These are phyloP conservation scores for Myotis davidii DNA, from an alignment of 2,113 vertebrate genomes.

Conservation along the genomic window DNA sequence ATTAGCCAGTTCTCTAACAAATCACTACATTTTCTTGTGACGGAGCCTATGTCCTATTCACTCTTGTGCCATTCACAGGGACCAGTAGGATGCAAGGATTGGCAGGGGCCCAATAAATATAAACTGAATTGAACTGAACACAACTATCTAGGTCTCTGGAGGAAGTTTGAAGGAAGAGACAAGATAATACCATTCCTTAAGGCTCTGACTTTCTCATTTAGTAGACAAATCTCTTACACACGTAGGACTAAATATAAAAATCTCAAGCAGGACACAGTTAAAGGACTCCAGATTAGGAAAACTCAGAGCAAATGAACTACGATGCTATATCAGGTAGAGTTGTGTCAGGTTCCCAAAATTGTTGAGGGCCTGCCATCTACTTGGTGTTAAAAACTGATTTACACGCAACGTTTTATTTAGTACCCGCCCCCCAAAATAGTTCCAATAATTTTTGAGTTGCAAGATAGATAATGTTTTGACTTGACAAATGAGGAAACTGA, in stretches of 20 bases:
- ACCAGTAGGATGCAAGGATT: neutral
- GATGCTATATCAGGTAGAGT: neutral
- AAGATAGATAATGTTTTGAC: neutral
- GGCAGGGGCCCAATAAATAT: neutral
- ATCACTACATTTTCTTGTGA: neutral
- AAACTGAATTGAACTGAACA: neutral
- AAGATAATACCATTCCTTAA: neutral
- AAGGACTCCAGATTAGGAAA: neutral
- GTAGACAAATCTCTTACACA: neutral
- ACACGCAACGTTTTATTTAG: neutral
- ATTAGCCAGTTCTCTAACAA: constrained; percentile 4
- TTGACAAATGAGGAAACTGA: neutral
- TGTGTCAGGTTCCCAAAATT: neutral
- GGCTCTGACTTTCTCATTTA: neutral
- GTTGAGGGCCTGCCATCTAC: neutral
- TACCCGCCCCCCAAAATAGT: neutral
- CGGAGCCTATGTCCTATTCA: neutral
- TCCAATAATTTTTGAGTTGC: neutral
- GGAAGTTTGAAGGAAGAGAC: constrained; percentile 14
- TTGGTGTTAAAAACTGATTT: neutral
- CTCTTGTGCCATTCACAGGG: neutral
- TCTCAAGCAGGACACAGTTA: neutral
- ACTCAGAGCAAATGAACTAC: neutral
- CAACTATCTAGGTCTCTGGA: neutral
- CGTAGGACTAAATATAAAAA: neutral